Percentiles rank a stretch among this genome's conserved stretches.
Conservation (phyloP, 2,888 invertebrate genomes). For the Apotomis betuletana region DNA sequence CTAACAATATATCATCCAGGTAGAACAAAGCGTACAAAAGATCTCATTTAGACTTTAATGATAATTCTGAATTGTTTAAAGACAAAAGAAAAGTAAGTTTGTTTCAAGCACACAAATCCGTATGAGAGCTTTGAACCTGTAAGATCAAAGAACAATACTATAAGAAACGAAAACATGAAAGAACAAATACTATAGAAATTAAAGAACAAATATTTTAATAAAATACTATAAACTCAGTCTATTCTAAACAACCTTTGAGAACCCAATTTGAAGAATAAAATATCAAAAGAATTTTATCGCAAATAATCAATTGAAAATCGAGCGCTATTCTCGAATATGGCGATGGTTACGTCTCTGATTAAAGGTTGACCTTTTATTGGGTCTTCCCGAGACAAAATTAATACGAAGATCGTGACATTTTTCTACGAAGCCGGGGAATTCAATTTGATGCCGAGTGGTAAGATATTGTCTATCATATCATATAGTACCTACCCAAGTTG, state of each 20-base stretch:
- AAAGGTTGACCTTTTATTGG: slow-evolving; percentile 26
- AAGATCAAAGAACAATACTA: no score
- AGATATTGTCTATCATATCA: not conserved
- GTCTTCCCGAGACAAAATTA: slow-evolving; percentile 21
- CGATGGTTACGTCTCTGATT: slow-evolving; percentile 20
- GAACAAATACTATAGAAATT: no score
- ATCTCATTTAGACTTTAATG: not conserved
- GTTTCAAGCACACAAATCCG: no score
- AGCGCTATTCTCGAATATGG: slow-evolving; percentile 14
- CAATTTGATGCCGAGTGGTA: slow-evolving; percentile 26
- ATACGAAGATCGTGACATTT: slow-evolving; percentile 37
- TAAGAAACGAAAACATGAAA: no score
- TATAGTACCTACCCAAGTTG: not conserved
- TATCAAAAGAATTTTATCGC: not conserved
- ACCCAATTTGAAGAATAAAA: not conserved
- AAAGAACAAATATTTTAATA: no score
- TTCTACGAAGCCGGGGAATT: slow-evolving; percentile 24
- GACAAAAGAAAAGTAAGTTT: no score
- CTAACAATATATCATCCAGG: not conserved
- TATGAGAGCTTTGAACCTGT: no score
- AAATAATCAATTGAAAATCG: slow-evolving; percentile 31
- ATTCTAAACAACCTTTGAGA: no score
- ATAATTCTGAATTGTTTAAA: no score
- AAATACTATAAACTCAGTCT: no score
- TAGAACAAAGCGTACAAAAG: not conserved